Percentiles rank a stretch among this genome's conserved stretches.
Evolutionary conservation across 1,140 invertebrate species (phyloP).

Genomic region (Pomacea maculata): DNA sequence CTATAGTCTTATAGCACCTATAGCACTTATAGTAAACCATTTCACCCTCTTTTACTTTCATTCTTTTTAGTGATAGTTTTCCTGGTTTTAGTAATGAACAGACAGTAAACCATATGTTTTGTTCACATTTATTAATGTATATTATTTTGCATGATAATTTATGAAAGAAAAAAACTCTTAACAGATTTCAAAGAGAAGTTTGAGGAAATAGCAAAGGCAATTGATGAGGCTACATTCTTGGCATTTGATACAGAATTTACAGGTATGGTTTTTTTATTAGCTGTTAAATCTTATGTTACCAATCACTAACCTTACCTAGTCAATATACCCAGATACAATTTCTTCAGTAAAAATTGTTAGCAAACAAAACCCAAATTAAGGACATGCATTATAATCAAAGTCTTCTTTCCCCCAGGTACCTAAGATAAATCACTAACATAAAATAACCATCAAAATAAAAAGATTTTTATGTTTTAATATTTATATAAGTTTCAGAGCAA

Average conservation of each 20-base stretch:
- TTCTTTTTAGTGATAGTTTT: background rate
- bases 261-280: constrained; percentile 30
- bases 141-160: background rate
- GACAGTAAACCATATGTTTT: background rate
- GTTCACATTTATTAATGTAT: background rate
- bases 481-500: background rate
- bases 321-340: background rate
- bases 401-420: too few relatives aligned
- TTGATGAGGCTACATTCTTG: constrained; percentile 48
- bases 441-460: background rate
- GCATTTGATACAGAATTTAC: constrained; percentile 59
- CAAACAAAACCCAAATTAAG: too few relatives aligned
- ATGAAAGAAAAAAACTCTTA: constrained; percentile 15
- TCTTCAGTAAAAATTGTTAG: too few relatives aligned
- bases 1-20: background rate
- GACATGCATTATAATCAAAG: too few relatives aligned
- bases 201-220: constrained; percentile 41
- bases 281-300: constrained; percentile 2
- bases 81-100: background rate
- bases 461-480: background rate
- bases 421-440: background rate
- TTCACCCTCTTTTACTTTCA: background rate
- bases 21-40: too few relatives aligned
- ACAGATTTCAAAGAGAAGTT: constrained; percentile 55
- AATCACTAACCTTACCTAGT: background rate